phyloP scores from a whole-genome alignment of 2,797 vertebrate genomes.

The Trachurus trachurus region DNA sequence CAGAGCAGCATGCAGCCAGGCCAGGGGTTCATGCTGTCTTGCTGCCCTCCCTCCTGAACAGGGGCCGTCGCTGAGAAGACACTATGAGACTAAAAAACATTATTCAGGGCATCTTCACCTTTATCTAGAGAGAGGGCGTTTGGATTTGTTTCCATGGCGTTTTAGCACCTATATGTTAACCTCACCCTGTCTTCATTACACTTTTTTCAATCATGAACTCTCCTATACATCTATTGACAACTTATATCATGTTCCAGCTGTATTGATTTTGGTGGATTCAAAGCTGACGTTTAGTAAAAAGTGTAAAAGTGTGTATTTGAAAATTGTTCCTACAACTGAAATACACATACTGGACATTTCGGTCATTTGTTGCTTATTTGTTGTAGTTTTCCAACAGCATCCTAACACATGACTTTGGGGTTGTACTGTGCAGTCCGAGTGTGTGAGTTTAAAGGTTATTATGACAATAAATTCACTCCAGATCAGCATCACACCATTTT shows the following conservation, averaged over 20 bases:
- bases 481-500: background rate
- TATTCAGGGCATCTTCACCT: background rate
- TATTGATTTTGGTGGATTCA: background rate
- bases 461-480: background rate
- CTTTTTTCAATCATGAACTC: background rate
- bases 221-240: background rate
- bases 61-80: slow-evolving; percentile 18
- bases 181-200: background rate
- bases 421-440: background rate
- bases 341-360: background rate
- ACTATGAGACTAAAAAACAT: slow-evolving; percentile 1
- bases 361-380: no score
- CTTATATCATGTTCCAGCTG: background rate
- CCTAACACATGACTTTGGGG: no score
- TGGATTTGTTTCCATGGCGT: background rate
- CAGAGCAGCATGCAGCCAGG: slow-evolving; percentile 49
- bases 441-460: background rate
- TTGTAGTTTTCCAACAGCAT: no score
- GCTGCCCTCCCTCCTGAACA: slow-evolving; percentile 20
- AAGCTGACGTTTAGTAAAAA: background rate
- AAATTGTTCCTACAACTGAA: no score
- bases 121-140: background rate
- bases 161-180: background rate
- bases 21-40: slow-evolving; percentile 54
- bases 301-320: no score